Evolutionary conservation across 2,797 vertebrate species (phyloP).

Genomic region (Takifugu ocellatus): DNA sequence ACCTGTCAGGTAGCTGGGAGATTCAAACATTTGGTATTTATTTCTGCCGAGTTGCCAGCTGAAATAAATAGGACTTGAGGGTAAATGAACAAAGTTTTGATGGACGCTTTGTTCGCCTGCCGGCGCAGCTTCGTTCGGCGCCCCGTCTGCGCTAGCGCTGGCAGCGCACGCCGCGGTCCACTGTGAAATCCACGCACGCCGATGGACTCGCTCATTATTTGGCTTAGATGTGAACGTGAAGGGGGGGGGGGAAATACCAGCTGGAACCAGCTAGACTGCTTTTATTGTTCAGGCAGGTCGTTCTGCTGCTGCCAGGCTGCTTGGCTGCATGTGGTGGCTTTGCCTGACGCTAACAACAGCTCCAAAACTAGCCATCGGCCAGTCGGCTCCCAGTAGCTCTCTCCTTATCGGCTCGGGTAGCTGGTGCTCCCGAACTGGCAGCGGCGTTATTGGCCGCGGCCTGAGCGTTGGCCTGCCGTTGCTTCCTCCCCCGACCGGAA

Average conservation of each 20-base stretch:
- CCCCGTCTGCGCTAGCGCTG: no score
- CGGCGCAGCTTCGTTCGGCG: no score
- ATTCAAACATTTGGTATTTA: neutral
- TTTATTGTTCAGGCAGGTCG: conserved; percentile 43
- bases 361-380: conserved; percentile 14
- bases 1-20: neutral
- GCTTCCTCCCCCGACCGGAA: neutral
- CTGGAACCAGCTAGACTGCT: conserved; percentile 39
- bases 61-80: no score
- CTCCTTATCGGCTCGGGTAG: conserved; percentile 30
- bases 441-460: conserved; percentile 32
- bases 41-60: no score
- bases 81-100: no score
- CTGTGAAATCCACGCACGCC: conserved; percentile 4
- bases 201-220: conserved; percentile 28
- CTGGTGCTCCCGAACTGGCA: conserved; percentile 40
- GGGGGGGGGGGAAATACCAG: conserved; percentile 5
- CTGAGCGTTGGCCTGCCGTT: conserved; percentile 8
- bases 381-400: conserved; percentile 37
- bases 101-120: no score
- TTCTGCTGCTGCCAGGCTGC: conserved; percentile 44
- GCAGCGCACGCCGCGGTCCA: no score
- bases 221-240: conserved; percentile 32
- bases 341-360: conserved; percentile 26
- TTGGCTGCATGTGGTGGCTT: conserved; percentile 20